phyloP scores from a whole-genome alignment of 2,113 vertebrate species.

The Sorex fumeus region DNA sequence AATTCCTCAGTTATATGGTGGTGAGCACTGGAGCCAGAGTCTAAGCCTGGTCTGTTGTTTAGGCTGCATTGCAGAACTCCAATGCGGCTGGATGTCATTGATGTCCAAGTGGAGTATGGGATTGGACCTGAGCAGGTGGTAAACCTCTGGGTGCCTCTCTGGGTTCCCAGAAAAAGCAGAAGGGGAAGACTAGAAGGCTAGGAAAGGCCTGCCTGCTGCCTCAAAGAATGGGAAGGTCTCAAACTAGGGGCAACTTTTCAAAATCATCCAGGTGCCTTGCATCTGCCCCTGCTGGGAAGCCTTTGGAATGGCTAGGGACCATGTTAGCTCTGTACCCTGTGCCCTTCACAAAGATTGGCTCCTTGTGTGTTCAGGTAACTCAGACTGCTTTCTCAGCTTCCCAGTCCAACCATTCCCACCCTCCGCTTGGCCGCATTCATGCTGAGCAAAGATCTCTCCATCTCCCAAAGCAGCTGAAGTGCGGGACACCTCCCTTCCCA shows the following conservation, averaged over 20 bases:
- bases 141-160: not conserved
- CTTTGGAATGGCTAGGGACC: not conserved
- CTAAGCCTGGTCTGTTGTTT: not conserved
- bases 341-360: not conserved
- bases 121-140: not conserved
- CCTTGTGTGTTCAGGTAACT: constrained; percentile 50
- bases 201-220: not conserved
- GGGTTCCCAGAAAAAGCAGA: not conserved
- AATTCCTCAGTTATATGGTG: too few relatives aligned
- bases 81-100: not conserved
- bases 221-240: rapidly evolving
- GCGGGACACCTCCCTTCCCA: too few relatives aligned
- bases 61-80: too few relatives aligned
- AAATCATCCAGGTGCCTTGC: constrained; percentile 20
- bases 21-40: not conserved
- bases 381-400: constrained; percentile 31
- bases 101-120: too few relatives aligned
- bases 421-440: not conserved
- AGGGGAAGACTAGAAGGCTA: not conserved
- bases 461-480: not conserved
- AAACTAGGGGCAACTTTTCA: constrained; percentile 27
- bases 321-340: constrained; percentile 28
- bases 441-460: not conserved
- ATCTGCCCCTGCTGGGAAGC: constrained; percentile 47
- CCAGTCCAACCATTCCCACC: not conserved